Evolutionary conservation across 2,888 invertebrate species (phyloP).

Genomic region (Agrochola lychnidis): DNA sequence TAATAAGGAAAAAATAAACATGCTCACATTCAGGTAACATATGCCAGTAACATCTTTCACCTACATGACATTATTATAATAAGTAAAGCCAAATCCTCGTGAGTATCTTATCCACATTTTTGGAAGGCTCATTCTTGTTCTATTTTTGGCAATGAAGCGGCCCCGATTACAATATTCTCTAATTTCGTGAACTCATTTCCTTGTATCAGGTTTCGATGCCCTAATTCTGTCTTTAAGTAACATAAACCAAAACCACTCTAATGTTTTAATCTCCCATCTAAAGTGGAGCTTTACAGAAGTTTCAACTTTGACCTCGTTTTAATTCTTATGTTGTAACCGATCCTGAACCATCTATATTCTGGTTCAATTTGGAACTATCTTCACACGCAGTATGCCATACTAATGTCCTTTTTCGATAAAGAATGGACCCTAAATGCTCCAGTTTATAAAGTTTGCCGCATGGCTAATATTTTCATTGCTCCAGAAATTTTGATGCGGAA

Average conservation of each 20-base stretch:
- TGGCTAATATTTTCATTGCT: neutral
- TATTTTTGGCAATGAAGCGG: neutral
- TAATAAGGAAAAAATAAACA: constrained; percentile 24
- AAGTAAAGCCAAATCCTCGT: neutral
- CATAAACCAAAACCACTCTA: constrained; percentile 37
- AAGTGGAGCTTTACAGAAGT: constrained; percentile 41
- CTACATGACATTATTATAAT: neutral
- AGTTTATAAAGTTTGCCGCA: constrained; percentile 5
- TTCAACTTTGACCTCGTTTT: constrained; percentile 60
- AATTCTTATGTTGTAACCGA: constrained; percentile 23
- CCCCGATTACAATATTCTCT: constrained; percentile 17
- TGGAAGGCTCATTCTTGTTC: neutral
- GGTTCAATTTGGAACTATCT: constrained; percentile 8
- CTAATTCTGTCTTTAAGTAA: constrained; percentile 45
- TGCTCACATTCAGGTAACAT: constrained; percentile 9
- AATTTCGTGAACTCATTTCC: constrained; percentile 36
- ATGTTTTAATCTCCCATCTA: constrained; percentile 48
- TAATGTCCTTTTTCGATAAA: neutral
- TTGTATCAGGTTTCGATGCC: constrained; percentile 29
- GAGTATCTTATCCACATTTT: neutral
- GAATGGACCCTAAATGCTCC: neutral
- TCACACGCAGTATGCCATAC: neutral
- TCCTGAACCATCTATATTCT: constrained; percentile 7
- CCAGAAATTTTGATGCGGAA: constrained; percentile 26
- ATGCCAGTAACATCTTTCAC: neutral